phyloP scores from a whole-genome alignment of 92 coral and sea anemone genomes.

The Isaurus tuberculatus region DNA sequence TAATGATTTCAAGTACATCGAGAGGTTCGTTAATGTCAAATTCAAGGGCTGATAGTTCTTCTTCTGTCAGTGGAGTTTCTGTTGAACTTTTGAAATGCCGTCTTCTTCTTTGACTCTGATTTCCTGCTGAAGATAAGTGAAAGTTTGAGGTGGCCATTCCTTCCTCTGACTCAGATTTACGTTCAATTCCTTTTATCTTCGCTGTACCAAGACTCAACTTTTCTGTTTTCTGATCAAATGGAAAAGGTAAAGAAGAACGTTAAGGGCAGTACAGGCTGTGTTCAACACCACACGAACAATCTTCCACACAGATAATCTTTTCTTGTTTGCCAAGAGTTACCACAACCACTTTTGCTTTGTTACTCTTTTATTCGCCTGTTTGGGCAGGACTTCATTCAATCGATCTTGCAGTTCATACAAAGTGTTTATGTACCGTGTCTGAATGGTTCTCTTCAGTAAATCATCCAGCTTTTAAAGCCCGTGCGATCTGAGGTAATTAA shows the following conservation, averaged over 20 bases:
- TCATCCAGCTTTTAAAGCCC: no score
- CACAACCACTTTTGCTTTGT: background rate
- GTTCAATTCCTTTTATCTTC: background rate
- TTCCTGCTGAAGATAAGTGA: background rate
- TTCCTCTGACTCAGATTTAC: background rate
- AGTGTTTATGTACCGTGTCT: no score
- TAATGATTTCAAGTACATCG: background rate
- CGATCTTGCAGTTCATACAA: no score
- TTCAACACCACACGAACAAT: constrained; percentile 6
- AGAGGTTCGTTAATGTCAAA: constrained; percentile 16
- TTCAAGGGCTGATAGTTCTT: constrained; percentile 17
- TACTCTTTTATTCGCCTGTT: background rate
- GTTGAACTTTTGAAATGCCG: constrained; percentile 1
- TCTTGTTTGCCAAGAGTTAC: background rate
- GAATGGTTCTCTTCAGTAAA: no score
- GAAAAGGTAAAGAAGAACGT: background rate
- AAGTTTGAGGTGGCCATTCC: background rate
- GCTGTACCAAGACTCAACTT: background rate
- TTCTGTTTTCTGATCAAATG: background rate
- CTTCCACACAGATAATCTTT: background rate
- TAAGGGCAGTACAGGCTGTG: background rate
- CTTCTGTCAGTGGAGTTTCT: constrained; percentile 5
- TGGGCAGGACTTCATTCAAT: no score
- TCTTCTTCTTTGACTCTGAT: background rate
- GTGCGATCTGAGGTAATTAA: no score